These are phyloP conservation scores for Trigoniulus corallinus DNA, from an alignment of 1,140 invertebrate genomes.

Conservation along the genomic window DNA sequence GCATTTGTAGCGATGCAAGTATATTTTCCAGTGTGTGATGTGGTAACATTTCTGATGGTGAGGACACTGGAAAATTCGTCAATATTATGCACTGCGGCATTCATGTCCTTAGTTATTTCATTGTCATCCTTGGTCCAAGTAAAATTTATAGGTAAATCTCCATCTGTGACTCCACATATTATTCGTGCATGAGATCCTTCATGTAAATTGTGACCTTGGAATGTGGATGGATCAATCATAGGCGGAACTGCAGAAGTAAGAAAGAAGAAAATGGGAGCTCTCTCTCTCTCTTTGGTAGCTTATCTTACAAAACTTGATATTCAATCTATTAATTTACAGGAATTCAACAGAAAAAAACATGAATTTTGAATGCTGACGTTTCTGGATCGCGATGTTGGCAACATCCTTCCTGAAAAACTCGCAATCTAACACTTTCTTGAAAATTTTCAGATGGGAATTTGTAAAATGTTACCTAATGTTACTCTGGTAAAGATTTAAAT, in stretches of 20 bases:
- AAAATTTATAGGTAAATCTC: conserved; percentile 54
- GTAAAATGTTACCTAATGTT: too few species aligned
- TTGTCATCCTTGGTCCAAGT: conserved; percentile 60
- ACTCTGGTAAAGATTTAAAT: too few species aligned
- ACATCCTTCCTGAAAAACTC: too few species aligned
- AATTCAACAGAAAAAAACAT: too few species aligned
- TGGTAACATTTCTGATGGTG: conserved; percentile 13
- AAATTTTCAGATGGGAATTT: too few species aligned
- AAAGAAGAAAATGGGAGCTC: too few species aligned
- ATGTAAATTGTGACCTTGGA: conserved; percentile 54
- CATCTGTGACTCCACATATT: conserved; percentile 58
- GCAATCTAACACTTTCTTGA: too few species aligned
- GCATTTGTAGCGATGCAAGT: conserved; percentile 19
- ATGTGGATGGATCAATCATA: conserved; percentile 65
- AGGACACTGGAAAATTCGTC: conserved; percentile 7
- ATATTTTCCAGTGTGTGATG: conserved; percentile 19
- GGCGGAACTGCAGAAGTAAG: conserved; percentile 51
- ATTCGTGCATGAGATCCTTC: conserved; percentile 69
- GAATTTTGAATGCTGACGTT: too few species aligned
- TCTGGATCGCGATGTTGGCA: too few species aligned
- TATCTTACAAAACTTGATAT: too few species aligned
- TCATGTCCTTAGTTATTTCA: conserved; percentile 26
- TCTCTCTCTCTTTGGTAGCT: too few species aligned
- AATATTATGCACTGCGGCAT: not conserved
- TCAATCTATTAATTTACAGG: too few species aligned